These are phyloP conservation scores for Pycnonotus jocosus DNA, from an alignment of 2,113 vertebrate genomes.

Conservation along the genomic window DNA sequence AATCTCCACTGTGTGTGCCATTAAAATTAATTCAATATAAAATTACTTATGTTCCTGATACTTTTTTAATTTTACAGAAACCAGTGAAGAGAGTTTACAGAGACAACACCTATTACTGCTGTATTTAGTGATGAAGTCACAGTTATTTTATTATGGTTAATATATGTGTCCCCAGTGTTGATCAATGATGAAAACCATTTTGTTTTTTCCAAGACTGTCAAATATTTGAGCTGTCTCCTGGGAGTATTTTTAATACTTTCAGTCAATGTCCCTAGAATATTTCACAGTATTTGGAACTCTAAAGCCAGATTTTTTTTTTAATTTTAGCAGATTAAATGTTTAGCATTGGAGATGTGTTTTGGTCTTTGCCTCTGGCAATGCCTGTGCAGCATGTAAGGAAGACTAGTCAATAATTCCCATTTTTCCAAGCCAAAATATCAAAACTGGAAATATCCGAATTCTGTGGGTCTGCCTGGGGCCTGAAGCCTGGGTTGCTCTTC, in stretches of 20 bases:
- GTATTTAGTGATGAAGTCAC: neutral
- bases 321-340: neutral
- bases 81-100: neutral
- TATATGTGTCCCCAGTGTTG: neutral
- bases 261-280: neutral
- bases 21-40: neutral
- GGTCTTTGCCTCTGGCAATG: neutral
- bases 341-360: neutral
- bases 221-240: neutral
- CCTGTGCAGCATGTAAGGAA: neutral
- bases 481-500: neutral
- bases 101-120: neutral
- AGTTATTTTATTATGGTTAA: neutral
- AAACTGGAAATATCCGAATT: fast-evolving
- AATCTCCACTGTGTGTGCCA: neutral
- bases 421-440: neutral
- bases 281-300: neutral
- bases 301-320: neutral
- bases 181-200: neutral
- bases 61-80: neutral
- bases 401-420: neutral
- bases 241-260: neutral
- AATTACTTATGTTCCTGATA: neutral
- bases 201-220: neutral
- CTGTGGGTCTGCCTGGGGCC: neutral